phyloP scores from a whole-genome alignment of 2,888 invertebrate genomes.

The Eupithecia pulchellata region DNA sequence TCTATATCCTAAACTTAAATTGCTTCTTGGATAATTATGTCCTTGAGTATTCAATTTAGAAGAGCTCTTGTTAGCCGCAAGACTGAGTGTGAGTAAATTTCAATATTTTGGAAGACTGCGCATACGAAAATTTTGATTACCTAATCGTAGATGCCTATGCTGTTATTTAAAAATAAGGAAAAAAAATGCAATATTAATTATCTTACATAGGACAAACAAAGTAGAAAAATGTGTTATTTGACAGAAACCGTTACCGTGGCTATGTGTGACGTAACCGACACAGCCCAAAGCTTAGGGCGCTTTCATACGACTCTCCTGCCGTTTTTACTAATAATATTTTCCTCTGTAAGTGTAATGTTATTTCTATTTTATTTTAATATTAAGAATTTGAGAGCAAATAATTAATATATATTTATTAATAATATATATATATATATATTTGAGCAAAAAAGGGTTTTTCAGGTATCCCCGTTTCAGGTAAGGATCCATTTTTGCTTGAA shows the following conservation, averaged over 20 bases:
- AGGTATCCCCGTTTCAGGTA: too few species aligned
- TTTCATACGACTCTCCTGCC: constrained; percentile 20
- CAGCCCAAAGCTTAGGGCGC: constrained; percentile 50
- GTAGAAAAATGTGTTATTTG: constrained; percentile 56
- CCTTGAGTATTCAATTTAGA: neutral
- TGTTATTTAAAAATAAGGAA: constrained; percentile 36
- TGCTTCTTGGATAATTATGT: neutral
- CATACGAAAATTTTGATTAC: neutral
- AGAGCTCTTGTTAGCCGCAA: neutral
- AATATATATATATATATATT: too few species aligned
- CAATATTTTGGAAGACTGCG: neutral
- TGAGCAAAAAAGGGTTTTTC: too few species aligned
- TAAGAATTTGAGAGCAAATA: too few species aligned
- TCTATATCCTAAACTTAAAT: neutral
- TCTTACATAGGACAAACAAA: constrained; percentile 56
- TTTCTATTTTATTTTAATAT: too few species aligned
- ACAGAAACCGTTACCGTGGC: constrained; percentile 71
- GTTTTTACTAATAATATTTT: neutral
- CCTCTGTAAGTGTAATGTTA: too few species aligned
- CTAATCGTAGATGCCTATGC: neutral
- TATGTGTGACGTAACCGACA: constrained; percentile 66
- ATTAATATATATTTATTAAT: too few species aligned
- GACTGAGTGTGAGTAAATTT: neutral
- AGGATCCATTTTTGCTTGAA: too few species aligned
- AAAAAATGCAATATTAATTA: constrained; percentile 30